Base-by-base conservation (phyloP, 2,888 invertebrate species). In the Apotomis capreana region DNA sequence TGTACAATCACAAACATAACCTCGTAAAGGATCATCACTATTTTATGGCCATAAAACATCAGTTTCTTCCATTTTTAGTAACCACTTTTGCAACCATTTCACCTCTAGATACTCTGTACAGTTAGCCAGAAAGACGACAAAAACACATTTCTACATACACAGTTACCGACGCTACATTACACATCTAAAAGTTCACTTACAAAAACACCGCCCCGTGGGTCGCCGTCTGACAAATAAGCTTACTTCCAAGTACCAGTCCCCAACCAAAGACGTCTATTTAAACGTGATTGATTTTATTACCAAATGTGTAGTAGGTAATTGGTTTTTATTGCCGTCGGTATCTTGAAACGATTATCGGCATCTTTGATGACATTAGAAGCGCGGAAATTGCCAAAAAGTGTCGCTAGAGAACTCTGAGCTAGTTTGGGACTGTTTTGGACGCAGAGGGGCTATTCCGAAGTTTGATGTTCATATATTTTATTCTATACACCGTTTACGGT, bases 221-320 rank as follows among this genome's bases (percentile, higher is more conserved):
- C 62, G 5, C 46, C 49, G 51, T 44, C 61, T 36, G 52, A 68
- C 61, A 68, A 68, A 69, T 57, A 55, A 57, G 54, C 62, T 40
- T 54, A 62, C 44, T 71, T 64, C 52, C 26, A 26, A 26, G 26
- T 26, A 26, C 26, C 37, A n/a, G 40, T 57, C 40, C 64, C 8
- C 60, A 65, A 64, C 37, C 46, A 40, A 13, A 52, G 54, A 40
- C 63, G 58, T 68, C 61, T 68, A 73, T 74, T 73, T 69, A 63
- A 68, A 67, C 51, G 63, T 64, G 71, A 75, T 73, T 73, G 69
- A 74, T 70, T 74, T 62, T 64, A 74, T 75, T 71, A 75, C 67
- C 74, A 13, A 70, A 71, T 63, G 51, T 55, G 70, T 73, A 70
- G 40, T 74, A 58, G 62, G 52, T 74, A 69, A 69, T 75, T 63